Evolutionary conservation across 2,888 invertebrate genomes (phyloP).

Genomic region (Leptinotarsa peninsularis): DNA sequence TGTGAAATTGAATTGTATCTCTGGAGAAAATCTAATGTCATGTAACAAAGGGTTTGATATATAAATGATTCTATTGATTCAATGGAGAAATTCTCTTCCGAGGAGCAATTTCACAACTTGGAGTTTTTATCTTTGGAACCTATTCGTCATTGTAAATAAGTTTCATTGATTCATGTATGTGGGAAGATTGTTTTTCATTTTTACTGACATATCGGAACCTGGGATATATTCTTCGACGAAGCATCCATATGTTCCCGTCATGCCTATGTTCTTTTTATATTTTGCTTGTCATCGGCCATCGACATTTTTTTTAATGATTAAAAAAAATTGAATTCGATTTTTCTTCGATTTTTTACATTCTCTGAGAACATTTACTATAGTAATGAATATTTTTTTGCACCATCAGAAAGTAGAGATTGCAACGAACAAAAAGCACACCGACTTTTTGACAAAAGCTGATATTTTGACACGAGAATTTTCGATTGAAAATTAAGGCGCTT

Average conservation of each 20-base stretch:
- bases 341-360: too few relatives aligned
- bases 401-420: too few relatives aligned
- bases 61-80: neutral
- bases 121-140: neutral
- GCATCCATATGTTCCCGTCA: neutral
- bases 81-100: neutral
- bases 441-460: too few relatives aligned
- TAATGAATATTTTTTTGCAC: too few relatives aligned
- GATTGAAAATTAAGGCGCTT: too few relatives aligned
- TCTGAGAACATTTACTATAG: too few relatives aligned
- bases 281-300: too few relatives aligned
- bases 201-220: neutral
- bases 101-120: neutral
- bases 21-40: neutral
- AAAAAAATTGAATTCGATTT: too few relatives aligned
- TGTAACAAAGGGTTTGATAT: neutral
- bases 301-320: too few relatives aligned
- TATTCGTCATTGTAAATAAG: neutral
- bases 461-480: too few relatives aligned
- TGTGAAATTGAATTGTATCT: neutral
- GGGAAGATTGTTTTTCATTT: neutral
- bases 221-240: neutral
- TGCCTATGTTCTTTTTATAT: neutral
- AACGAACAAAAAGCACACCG: too few relatives aligned
- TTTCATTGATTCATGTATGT: neutral